Conservation (phyloP, 92 coral and sea anemone genomes). For the Epizoanthus illoricatus region DNA sequence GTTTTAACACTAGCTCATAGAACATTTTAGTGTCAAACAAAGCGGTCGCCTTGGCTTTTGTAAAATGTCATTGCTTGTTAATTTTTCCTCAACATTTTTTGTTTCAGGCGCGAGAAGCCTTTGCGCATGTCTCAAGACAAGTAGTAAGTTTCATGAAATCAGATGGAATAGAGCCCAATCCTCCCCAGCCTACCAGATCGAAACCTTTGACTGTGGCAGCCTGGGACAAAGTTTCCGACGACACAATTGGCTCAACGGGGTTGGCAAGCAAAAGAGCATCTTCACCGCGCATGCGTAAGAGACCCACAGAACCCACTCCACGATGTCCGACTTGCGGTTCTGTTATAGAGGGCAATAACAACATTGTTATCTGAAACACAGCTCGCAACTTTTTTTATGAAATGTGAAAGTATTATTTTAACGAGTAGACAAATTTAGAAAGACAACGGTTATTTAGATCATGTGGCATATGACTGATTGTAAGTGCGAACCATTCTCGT, state of each 20-base stretch:
- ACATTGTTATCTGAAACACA: neutral
- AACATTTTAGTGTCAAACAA: too few relatives aligned
- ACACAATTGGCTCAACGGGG: slow-evolving; percentile 12
- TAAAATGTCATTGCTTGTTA: too few relatives aligned
- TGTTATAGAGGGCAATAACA: slow-evolving; percentile 55
- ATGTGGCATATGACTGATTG: neutral
- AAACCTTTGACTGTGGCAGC: slow-evolving; percentile 42
- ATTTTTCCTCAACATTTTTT: neutral
- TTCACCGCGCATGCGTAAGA: slow-evolving; percentile 69
- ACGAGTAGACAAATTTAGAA: neutral
- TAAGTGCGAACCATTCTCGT: too few relatives aligned
- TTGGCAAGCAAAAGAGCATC: slow-evolving; percentile 47
- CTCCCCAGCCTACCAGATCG: slow-evolving; percentile 46
- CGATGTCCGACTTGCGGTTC: slow-evolving; percentile 90
- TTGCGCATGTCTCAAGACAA: slow-evolving; percentile 77
- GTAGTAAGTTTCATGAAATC: slow-evolving; percentile 71
- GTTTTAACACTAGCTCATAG: too few relatives aligned
- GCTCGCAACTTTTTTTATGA: neutral
- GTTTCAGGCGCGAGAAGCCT: slow-evolving; percentile 76
- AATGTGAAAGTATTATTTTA: too few relatives aligned
- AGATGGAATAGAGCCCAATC: slow-evolving; percentile 69
- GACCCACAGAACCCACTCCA: slow-evolving; percentile 41
- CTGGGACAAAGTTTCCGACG: slow-evolving; percentile 59
- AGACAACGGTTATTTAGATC: neutral
- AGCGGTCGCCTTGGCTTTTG: too few relatives aligned